Base-by-base conservation (phyloP, 2,888 invertebrate genomes). In the Rhagophthalmus giganteus region DNA sequence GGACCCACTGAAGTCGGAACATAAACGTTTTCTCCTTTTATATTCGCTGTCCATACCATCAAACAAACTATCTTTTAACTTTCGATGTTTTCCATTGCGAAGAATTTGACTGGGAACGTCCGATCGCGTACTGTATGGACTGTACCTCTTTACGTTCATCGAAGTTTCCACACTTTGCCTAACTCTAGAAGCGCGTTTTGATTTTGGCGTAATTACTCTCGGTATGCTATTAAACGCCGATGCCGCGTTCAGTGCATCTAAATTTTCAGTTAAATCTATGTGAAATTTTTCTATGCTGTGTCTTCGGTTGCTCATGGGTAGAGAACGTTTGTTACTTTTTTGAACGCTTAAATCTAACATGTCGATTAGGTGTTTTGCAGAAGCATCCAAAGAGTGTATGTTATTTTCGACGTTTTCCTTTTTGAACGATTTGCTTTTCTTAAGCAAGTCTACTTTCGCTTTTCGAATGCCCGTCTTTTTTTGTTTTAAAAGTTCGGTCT, bases 31-130 rank as follows among this genome's bases (percentile, higher is more conserved):
- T 57, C 81, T 75, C 61, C 79, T 79, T 52, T 67, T 74, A 6
- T 60, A 59, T 10, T 65, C 67, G 55, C 76, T 76, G 60, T 81
- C 81, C n/a, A 83, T 75, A 53, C 82, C 82, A 59, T 82, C 82
- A 63, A 79, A 77, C 26, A 83, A 67, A 59, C 78, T 74, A 59
- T 75, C 79, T 64, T 81, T 82, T 6, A 81, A 73, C 71, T 83
- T 84, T 45, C 85, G 78, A 32, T 83, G 80, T 66, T 85, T 85
- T 0, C 85, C 85, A 68, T 85, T 86, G 39, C 86, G 76, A 44
- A 85, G 74, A 53, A 81, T 81, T 56, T 84, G 79, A 56, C 80
- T 79, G 41, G 74, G 71, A 51, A 81, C 76, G 60, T 83, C 83
- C 6, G 82, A 81, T 49, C 83, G 74, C 67, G 82, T 83, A 25